Percentiles rank a stretch among this genome's conserved stretches.
phyloP scores from a whole-genome alignment of 2,113 vertebrate species.

The Cyprinus carpio region DNA sequence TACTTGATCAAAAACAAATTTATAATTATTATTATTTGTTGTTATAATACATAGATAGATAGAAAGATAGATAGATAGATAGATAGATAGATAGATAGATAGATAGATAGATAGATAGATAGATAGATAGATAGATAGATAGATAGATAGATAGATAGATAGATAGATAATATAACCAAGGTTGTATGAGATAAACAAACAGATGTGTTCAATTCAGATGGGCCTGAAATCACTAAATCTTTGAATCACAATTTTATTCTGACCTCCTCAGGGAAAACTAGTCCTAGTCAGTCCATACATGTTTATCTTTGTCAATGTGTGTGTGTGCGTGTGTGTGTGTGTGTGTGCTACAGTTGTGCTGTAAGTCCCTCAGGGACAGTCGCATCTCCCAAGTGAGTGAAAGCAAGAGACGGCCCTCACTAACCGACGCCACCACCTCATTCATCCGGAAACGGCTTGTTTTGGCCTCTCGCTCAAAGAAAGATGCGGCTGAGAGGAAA shows the following conservation, averaged over 20 bases:
- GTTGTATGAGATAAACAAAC: not conserved
- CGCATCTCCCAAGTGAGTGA: not conserved
- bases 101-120: no score
- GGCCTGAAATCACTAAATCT: not conserved
- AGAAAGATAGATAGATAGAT: no score
- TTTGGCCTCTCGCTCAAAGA: not conserved
- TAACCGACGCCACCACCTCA: not conserved
- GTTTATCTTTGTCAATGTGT: not conserved
- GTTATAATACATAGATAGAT: no score
- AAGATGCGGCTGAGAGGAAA: not conserved
- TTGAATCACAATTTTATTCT: not conserved
- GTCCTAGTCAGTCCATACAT: conserved; percentile 1
- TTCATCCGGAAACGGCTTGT: not conserved
- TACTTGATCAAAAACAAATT: no score
- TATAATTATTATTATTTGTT: no score
- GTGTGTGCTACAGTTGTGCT: not conserved
- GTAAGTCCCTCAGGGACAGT: not conserved
- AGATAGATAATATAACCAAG: not conserved
- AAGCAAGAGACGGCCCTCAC: not conserved
- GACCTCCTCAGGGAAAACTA: not conserved
- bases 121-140: no score
- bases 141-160: no score
- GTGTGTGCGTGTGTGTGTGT: not conserved
- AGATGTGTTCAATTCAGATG: not conserved
- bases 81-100: no score